phyloP scores from a whole-genome alignment of 2,888 invertebrate species.

The Epirrhoe alternata region DNA sequence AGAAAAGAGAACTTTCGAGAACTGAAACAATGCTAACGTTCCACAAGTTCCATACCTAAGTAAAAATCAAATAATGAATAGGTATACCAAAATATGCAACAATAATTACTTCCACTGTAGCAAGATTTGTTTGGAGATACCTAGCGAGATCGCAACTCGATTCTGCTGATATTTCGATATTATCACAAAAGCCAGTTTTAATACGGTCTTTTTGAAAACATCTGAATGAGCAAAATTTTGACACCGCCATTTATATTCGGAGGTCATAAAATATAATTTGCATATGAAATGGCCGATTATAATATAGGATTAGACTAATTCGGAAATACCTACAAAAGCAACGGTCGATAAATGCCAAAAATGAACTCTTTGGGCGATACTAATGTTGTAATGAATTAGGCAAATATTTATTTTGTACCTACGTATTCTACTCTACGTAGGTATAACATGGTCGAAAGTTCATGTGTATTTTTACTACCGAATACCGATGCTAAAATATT shows the following conservation, averaged over 20 bases:
- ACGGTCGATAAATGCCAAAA: neutral
- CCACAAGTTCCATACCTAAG: too few relatives aligned
- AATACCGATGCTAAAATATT: too few relatives aligned
- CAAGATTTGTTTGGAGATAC: neutral
- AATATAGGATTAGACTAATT: slow-evolving; percentile 50
- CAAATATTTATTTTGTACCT: neutral
- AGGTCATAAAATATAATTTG: slow-evolving; percentile 15
- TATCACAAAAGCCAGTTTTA: neutral
- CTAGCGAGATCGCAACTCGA: neutral
- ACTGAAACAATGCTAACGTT: neutral
- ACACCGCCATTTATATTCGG: slow-evolving; percentile 9
- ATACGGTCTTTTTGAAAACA: neutral
- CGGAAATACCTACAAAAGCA: neutral
- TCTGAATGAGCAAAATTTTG: neutral
- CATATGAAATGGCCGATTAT: slow-evolving; percentile 12
- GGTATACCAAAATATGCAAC: neutral
- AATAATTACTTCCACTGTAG: neutral
- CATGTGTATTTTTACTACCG: too few relatives aligned
- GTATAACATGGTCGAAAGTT: too few relatives aligned
- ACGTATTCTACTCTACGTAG: neutral
- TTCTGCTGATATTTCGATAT: neutral
- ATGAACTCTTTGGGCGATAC: neutral
- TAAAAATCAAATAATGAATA: too few relatives aligned
- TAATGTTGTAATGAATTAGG: neutral
- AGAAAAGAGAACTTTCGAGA: neutral